phyloP scores from a whole-genome alignment of 2,797 vertebrate species.

The Chelmon rostratus region DNA sequence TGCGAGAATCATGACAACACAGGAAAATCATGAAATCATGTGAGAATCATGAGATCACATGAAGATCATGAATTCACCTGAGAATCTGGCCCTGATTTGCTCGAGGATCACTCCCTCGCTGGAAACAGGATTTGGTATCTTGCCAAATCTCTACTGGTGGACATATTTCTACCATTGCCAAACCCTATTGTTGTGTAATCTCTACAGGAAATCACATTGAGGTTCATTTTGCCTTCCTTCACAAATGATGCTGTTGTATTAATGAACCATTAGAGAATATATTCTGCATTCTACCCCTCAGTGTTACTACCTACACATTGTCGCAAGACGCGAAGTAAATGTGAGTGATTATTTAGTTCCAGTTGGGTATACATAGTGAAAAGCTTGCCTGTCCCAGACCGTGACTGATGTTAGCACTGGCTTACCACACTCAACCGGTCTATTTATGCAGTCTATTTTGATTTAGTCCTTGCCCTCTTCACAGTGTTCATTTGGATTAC shows the following conservation, averaged over 20 bases:
- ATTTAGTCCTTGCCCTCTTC: constrained; percentile 42
- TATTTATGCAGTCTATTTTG: constrained; percentile 49
- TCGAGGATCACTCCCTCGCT: no score
- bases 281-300: neutral
- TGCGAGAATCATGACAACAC: no score
- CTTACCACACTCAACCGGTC: constrained; percentile 49
- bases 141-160: no score
- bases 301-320: constrained; percentile 6
- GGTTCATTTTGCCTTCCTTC: neutral
- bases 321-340: constrained; percentile 13
- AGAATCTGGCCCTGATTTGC: no score
- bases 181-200: neutral
- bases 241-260: neutral
- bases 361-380: constrained; percentile 32
- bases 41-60: no score
- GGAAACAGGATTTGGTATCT: no score
- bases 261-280: neutral
- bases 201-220: neutral
- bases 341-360: constrained; percentile 48
- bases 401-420: constrained; percentile 51
- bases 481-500: constrained; percentile 46
- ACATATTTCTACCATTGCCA: no score
- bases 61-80: no score
- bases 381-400: constrained; percentile 38
- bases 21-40: no score